A percentile compares a stretch with the other conserved stretches of the same genome.
Conservation (phyloP, 2,113 vertebrate species). For the Nasalis larvatus region DNA sequence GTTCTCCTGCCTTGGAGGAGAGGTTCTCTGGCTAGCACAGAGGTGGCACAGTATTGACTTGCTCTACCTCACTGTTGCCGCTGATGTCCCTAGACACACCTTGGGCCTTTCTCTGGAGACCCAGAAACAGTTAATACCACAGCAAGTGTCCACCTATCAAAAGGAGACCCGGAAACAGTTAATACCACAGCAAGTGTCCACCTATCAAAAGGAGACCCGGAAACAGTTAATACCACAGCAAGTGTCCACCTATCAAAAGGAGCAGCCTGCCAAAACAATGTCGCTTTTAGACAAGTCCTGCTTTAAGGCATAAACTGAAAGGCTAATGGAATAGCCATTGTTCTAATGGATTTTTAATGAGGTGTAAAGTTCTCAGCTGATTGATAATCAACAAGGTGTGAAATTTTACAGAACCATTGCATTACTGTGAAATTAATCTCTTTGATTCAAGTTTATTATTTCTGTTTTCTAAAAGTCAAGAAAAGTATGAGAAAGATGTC, state of each 20-base stretch:
- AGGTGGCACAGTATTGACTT: not conserved
- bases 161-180: no score
- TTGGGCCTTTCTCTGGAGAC: not conserved
- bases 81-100: not conserved
- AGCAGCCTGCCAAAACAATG: not conserved
- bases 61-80: not conserved
- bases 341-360: constrained; percentile 25
- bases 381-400: not conserved
- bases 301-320: not conserved
- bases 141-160: no score
- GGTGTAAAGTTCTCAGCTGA: not conserved
- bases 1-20: not conserved
- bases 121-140: no score
- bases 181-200: no score
- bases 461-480: not conserved
- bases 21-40: not conserved
- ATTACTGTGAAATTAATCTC: not conserved
- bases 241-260: not conserved
- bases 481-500: not conserved
- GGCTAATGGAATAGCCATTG: not conserved
- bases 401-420: not conserved
- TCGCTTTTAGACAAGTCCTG: not conserved
- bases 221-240: not conserved
- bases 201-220: not conserved
- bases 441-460: not conserved